A percentile compares a stretch with the other conserved stretches of the same genome.
phyloP scores from a whole-genome alignment of 1,140 invertebrate genomes.

The Brachionus sp. region DNA sequence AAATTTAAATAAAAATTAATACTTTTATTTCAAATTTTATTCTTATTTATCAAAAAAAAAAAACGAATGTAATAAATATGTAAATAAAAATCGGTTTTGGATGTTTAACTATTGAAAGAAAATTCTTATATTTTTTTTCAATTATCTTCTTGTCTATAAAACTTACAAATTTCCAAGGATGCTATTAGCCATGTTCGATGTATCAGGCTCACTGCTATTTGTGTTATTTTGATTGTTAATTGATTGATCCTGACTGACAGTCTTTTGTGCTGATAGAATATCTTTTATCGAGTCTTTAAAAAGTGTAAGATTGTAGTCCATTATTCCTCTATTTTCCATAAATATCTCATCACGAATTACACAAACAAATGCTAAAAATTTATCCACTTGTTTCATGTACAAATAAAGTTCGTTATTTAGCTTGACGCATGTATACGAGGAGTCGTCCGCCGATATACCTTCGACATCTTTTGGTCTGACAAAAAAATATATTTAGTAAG shows the following conservation, averaged over 20 bases:
- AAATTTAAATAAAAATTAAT: neutral
- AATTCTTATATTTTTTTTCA: too few relatives aligned
- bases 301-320: constrained; percentile 42
- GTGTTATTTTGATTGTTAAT: constrained; percentile 4
- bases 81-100: neutral
- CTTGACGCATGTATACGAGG: constrained; percentile 29
- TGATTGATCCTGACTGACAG: neutral
- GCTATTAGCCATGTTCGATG: neutral
- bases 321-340: constrained; percentile 42
- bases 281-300: constrained; percentile 40
- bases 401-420: constrained; percentile 38
- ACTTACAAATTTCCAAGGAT: neutral
- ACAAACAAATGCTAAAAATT: constrained; percentile 35
- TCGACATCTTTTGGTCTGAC: constrained; percentile 12
- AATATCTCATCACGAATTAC: constrained; percentile 40
- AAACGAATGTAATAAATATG: neutral
- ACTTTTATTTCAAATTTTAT: neutral
- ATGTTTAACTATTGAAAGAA: neutral
- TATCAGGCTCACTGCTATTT: neutral
- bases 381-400: constrained; percentile 43
- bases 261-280: neutral
- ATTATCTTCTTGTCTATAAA: too few relatives aligned
- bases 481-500: neutral
- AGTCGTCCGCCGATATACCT: constrained; percentile 12
- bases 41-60: neutral